Evolutionary conservation across 2,888 invertebrate genomes (phyloP), one percentile per base, ranked within the genome.

Genomic region (Andrena dorsata): DNA sequence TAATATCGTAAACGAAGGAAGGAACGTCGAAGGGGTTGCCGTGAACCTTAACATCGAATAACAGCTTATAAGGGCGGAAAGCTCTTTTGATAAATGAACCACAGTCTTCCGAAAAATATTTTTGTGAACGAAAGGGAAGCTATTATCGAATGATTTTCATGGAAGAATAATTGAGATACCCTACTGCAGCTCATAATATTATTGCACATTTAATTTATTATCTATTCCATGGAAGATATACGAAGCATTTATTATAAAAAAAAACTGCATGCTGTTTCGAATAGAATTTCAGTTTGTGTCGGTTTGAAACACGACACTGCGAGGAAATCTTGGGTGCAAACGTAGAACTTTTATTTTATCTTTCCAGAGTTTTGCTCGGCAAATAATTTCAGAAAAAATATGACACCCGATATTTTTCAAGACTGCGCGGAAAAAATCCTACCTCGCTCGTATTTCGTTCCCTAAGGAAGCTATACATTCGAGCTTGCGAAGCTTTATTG

Each of bases 1-100:
- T 81, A 81, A 73, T 78, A 78, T 58, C 73, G 58, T 69, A 73
- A 81, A 73, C 78, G 73, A 72, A 72, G 16, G 63, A 64, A 23
- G 73, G 64, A 58, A 64, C 41, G 28, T 72, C 66, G 32, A 35
- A 28, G 26, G 61, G 35, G 66, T 70, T 66, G 56, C 58, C n/a
- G 23, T 41, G 51, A n/a, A 10, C 60, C 51, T 58, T 65, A 28
- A 41, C 47, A 63, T 35, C 2, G n/a, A 35, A n/a, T 56, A 20
- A 20, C 51, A 23, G 23, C 26, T 20, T 56, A 20, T 23, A 10
- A 26, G 20, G 6, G 8, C 6, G 2, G 28, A n/a, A 16, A 10
- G n/a, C 30, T 28, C 20, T 32, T 53, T 16, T 20, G 56, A 41
- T 51, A 30, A 70, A 51, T 26, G 35, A 35, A 20, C 13, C 7